These are phyloP conservation scores for Coleophora flavipennella DNA, from an alignment of 2,888 invertebrate genomes.

Conservation along the genomic window DNA sequence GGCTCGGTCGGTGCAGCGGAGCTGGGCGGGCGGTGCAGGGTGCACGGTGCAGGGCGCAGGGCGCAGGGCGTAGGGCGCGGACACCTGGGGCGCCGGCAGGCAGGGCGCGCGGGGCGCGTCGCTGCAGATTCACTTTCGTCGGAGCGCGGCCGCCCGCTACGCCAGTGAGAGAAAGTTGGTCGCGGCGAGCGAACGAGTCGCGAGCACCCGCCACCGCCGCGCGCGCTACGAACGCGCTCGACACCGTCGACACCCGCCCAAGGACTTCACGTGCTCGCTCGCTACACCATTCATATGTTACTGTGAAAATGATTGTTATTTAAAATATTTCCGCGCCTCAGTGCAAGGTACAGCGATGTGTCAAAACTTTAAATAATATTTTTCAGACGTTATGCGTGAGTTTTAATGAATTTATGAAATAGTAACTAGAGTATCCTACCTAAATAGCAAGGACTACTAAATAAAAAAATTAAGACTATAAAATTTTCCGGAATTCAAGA, in stretches of 20 bases:
- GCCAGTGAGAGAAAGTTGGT: slow-evolving; percentile 73
- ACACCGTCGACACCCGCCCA: slow-evolving; percentile 41
- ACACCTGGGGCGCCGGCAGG: slow-evolving; percentile 31
- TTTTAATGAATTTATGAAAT: too few relatives aligned
- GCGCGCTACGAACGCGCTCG: slow-evolving; percentile 33
- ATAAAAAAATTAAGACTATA: slow-evolving; percentile 19
- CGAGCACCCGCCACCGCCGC: slow-evolving; percentile 56
- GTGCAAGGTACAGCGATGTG: slow-evolving; percentile 26
- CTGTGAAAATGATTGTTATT: slow-evolving; percentile 23
- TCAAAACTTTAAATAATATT: slow-evolving; percentile 22
- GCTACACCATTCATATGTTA: slow-evolving; percentile 24
- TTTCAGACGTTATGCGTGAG: too few relatives aligned
- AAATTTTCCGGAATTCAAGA: slow-evolving; percentile 12
- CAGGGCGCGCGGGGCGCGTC: slow-evolving; percentile 28
- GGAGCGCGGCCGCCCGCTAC: slow-evolving; percentile 59
- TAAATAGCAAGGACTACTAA: too few relatives aligned
- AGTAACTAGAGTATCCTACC: too few relatives aligned
- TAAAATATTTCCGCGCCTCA: slow-evolving; percentile 34
- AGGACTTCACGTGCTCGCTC: slow-evolving; percentile 30
- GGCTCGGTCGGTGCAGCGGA: slow-evolving; percentile 23
- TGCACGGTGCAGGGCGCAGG: slow-evolving; percentile 30
- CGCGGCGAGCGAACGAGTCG: slow-evolving; percentile 70
- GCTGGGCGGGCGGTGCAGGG: slow-evolving; percentile 37
- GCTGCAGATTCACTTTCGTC: slow-evolving; percentile 73
- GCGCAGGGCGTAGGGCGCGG: slow-evolving; percentile 34